phyloP scores from a whole-genome alignment of 2,888 invertebrate genomes.

The Steromphala cineraria region DNA sequence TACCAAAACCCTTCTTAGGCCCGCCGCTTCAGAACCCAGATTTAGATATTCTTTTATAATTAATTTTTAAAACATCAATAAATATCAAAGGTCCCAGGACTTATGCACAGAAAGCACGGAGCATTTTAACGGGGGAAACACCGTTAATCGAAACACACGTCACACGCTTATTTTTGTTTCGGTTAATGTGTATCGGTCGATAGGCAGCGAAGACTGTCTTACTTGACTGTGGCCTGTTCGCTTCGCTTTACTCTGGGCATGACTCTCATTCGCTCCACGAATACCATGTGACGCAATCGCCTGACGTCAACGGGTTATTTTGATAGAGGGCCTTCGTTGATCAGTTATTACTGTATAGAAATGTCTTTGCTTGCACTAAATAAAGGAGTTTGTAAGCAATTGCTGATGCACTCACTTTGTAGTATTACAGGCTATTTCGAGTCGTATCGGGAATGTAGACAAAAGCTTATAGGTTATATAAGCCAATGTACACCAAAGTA shows the following conservation, averaged over 20 bases:
- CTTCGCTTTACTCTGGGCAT: too few species aligned
- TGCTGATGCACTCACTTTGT: neutral
- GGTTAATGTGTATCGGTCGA: neutral
- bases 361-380: neutral
- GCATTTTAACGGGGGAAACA: neutral
- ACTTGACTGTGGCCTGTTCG: neutral
- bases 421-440: neutral
- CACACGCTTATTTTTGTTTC: neutral
- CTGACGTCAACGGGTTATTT: conserved; percentile 4
- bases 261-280: neutral
- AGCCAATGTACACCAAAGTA: too few species aligned
- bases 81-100: too few species aligned
- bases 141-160: neutral
- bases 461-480: too few species aligned
- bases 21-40: too few species aligned
- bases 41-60: too few species aligned
- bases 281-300: neutral
- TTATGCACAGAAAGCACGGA: neutral
- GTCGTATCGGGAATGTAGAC: neutral
- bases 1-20: too few species aligned
- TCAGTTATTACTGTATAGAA: neutral
- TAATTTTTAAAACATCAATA: too few species aligned
- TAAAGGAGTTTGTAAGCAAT: conserved; percentile 2
- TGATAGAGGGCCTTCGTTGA: neutral
- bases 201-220: neutral